Evolutionary conservation across 2,888 invertebrate species (phyloP).

Genomic region (Apotomis turbidana): DNA sequence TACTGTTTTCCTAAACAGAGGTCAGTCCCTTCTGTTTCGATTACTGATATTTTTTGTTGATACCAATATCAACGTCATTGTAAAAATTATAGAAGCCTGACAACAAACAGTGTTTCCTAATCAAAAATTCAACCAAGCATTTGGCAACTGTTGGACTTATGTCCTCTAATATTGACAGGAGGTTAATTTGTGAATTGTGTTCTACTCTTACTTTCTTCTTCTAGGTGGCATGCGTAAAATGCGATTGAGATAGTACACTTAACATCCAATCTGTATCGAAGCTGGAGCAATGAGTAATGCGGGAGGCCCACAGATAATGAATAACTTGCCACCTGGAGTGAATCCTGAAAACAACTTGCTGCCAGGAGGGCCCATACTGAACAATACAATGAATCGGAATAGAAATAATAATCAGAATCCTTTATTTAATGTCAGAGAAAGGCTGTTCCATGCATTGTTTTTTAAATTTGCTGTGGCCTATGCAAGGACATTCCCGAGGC

Average conservation of each 20-base stretch:
- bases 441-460: slow-evolving; percentile 97
- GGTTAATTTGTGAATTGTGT: slow-evolving; percentile 51
- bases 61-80: slow-evolving; percentile 30
- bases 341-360: slow-evolving; percentile 81
- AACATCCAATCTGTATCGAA: slow-evolving; percentile 29
- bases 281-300: slow-evolving; percentile 65
- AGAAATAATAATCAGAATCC: slow-evolving; percentile 88
- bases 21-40: slow-evolving; percentile 37
- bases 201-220: slow-evolving; percentile 57
- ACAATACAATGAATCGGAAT: slow-evolving; percentile 78
- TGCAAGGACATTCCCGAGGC: slow-evolving; percentile 94
- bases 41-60: slow-evolving; percentile 41
- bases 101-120: slow-evolving; percentile 42
- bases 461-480: slow-evolving; percentile 96
- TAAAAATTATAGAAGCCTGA: slow-evolving; percentile 41
- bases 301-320: slow-evolving; percentile 67
- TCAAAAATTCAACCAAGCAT: slow-evolving; percentile 39
- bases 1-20: slow-evolving; percentile 35
- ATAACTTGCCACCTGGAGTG: slow-evolving; percentile 77
- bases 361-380: slow-evolving; percentile 83
- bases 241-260: slow-evolving; percentile 49
- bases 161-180: slow-evolving; percentile 66
- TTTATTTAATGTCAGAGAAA: slow-evolving; percentile 93
- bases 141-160: slow-evolving; percentile 49
- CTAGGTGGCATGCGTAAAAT: slow-evolving; percentile 63